Percentiles rank a stretch among this genome's conserved stretches.
These are phyloP conservation scores for Dicrostonyx torquatus DNA, from an alignment of 2,797 vertebrate species.

Conservation along the genomic window DNA sequence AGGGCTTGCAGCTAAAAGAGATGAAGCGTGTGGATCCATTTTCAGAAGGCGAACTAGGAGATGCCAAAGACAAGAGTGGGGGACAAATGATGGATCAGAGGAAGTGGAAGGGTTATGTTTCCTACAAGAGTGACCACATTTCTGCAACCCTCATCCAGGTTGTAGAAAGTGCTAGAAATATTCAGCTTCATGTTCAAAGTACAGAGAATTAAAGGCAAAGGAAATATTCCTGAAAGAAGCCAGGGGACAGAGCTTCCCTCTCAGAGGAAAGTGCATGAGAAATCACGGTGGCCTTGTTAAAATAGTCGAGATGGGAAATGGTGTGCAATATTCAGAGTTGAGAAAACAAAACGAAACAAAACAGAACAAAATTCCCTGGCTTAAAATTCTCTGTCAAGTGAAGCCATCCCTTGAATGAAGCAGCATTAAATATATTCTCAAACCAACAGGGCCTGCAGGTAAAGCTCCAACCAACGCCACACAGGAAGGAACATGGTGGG, in stretches of 20 bases:
- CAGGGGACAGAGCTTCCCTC: not conserved
- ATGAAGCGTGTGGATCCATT: not conserved
- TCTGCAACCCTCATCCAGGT: not conserved
- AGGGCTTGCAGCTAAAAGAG: not conserved
- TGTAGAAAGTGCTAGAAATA: not conserved
- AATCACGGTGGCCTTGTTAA: accelerated
- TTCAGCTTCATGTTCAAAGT: not conserved
- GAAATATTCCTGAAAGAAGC: not conserved
- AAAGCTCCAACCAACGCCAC: not conserved
- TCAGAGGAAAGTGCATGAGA: accelerated
- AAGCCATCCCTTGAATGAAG: not conserved
- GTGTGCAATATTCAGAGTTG: accelerated
- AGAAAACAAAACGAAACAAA: not conserved
- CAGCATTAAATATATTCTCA: not conserved
- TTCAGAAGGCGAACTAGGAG: not conserved
- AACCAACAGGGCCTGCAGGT: not conserved
- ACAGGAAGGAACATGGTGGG: not conserved
- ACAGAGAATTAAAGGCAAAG: not conserved
- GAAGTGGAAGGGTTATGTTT: not conserved
- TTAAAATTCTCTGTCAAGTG: not conserved
- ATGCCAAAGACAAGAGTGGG: not conserved
- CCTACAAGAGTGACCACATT: not conserved
- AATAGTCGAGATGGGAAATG: accelerated
- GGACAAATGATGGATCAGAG: not conserved
- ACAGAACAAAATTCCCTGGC: not conserved